phyloP scores from a whole-genome alignment of 2,888 invertebrate genomes.

The Ectemnius lituratus region DNA sequence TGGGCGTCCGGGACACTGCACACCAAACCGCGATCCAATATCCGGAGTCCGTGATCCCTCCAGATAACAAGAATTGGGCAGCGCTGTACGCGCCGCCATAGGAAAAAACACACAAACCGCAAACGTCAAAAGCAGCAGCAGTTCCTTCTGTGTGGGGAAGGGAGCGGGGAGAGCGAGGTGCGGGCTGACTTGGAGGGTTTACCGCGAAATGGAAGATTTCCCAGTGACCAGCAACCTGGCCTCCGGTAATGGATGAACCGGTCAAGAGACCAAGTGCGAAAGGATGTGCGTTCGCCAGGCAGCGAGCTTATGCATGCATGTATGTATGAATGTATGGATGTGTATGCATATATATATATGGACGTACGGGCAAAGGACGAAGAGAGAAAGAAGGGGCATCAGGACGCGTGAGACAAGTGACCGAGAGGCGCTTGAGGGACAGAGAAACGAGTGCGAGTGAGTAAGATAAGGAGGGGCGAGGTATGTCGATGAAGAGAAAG shows the following conservation, averaged over 20 bases:
- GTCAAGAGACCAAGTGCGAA: slow-evolving; percentile 28
- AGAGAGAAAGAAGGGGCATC: background rate
- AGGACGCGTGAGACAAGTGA: background rate
- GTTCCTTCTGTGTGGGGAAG: background rate
- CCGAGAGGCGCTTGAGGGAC: slow-evolving; percentile 24
- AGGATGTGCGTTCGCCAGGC: slow-evolving; percentile 20
- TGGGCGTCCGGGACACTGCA: too few relatives aligned
- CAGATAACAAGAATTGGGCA: background rate
- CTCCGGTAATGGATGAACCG: slow-evolving; percentile 60
- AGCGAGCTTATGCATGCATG: slow-evolving; percentile 20
- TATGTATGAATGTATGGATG: background rate
- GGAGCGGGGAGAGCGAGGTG: background rate
- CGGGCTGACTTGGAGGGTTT: background rate
- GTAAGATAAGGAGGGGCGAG: slow-evolving; percentile 17
- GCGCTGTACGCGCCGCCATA: background rate
- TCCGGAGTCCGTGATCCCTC: too few relatives aligned
- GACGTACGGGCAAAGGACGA: background rate
- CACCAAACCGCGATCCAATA: too few relatives aligned
- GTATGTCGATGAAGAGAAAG: slow-evolving; percentile 13
- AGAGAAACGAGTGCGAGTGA: slow-evolving; percentile 17
- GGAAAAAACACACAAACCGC: slow-evolving; percentile 20
- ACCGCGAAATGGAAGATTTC: slow-evolving; percentile 54
- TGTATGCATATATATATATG: too few relatives aligned
- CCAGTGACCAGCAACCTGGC: slow-evolving; percentile 42
- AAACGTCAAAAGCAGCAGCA: slow-evolving; percentile 36